Conservation (phyloP, 1,140 invertebrate species). For the Lasioglossum baleicum region DNA sequence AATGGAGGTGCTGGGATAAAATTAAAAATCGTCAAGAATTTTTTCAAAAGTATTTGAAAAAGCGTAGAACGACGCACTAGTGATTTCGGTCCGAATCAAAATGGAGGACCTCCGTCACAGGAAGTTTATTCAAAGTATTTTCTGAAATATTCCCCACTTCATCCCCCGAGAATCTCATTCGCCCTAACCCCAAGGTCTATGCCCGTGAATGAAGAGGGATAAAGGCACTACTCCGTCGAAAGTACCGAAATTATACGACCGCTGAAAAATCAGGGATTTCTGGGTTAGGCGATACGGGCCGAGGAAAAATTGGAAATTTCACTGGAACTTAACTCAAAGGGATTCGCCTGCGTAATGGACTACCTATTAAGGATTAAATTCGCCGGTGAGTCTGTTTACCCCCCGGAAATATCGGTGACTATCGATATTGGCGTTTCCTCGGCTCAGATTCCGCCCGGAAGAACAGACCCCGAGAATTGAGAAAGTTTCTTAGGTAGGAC, state of each 20-base stretch:
- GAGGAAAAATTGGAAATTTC: conserved; percentile 2
- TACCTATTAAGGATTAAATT: conserved; percentile 16
- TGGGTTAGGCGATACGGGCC: background rate
- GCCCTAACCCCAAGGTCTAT: background rate
- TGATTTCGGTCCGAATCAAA: background rate
- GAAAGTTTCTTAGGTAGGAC: conserved; percentile 49
- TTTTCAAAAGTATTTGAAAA: no score
- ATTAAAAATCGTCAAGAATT: no score
- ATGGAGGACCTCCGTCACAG: background rate
- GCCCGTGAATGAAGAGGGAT: conserved; percentile 5
- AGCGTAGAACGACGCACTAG: background rate
- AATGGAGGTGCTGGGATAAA: no score
- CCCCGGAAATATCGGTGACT: background rate
- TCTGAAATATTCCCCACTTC: conserved; percentile 1
- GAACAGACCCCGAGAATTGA: conserved; percentile 36
- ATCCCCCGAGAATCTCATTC: conserved; percentile 4
- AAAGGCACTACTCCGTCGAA: background rate
- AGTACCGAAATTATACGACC: conserved; percentile 25
- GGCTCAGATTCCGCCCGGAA: background rate
- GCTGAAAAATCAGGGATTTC: conserved; percentile 19
- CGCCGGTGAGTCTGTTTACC: background rate
- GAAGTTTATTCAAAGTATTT: conserved; percentile 11
- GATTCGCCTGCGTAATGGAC: background rate
- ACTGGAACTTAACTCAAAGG: conserved; percentile 3
- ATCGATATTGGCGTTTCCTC: conserved; percentile 26